Evolutionary conservation across 2,113 vertebrate genomes (phyloP).

Genomic region (Pedetes capensis): DNA sequence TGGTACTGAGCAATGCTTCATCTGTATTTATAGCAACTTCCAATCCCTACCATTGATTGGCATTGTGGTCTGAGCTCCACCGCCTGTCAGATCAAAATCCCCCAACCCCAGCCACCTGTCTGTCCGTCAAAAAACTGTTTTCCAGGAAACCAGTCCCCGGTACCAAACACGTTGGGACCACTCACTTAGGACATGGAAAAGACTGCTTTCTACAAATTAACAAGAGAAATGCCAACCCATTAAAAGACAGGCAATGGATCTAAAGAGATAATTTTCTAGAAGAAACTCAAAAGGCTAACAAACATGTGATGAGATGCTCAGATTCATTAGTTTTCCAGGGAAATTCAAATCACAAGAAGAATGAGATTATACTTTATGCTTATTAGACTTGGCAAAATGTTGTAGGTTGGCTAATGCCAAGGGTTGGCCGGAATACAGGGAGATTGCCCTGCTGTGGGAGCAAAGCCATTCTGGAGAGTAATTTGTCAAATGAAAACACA

Average conservation of each 20-base stretch:
- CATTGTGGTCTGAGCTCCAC: too few species aligned
- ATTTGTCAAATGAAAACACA: background rate
- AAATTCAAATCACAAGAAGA: background rate
- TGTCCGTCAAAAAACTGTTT: too few species aligned
- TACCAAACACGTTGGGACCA: too few species aligned
- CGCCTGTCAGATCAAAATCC: too few species aligned
- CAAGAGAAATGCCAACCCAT: background rate
- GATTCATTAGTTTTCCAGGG: background rate
- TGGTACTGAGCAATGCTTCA: too few species aligned
- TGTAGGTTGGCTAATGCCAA: background rate
- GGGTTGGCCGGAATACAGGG: background rate
- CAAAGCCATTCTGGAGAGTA: background rate
- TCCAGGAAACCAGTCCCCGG: too few species aligned
- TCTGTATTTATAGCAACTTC: too few species aligned
- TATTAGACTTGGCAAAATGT: background rate
- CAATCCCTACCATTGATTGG: too few species aligned
- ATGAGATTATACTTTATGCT: background rate
- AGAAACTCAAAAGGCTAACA: constrained; percentile 5
- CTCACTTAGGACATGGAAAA: too few species aligned
- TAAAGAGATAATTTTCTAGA: background rate
- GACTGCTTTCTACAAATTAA: background rate
- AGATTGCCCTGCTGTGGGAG: background rate
- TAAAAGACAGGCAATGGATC: background rate
- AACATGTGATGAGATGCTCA: background rate
- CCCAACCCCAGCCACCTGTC: too few species aligned